phyloP scores from a whole-genome alignment of 2,797 vertebrate species.

The Sternarchorhynchus goeldii region DNA sequence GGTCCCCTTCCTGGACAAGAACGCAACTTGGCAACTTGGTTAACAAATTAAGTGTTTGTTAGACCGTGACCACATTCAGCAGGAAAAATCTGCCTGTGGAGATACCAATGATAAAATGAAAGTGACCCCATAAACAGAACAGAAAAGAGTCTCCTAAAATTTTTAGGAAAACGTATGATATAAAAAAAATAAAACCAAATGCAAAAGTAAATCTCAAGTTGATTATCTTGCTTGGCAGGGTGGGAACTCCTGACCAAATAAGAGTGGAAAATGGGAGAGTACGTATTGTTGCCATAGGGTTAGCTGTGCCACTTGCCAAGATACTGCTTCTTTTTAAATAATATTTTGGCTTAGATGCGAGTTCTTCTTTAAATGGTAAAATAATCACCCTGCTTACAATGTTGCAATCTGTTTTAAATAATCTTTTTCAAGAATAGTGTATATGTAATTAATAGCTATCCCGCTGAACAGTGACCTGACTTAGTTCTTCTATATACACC shows the following conservation, averaged over 20 bases:
- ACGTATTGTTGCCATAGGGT: neutral
- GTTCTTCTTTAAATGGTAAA: too few relatives aligned
- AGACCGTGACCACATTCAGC: neutral
- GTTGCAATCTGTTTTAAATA: too few relatives aligned
- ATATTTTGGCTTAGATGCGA: too few relatives aligned
- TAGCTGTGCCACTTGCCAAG: neutral
- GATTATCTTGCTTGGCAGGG: neutral
- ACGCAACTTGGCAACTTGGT: slow-evolving; percentile 5
- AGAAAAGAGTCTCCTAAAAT: neutral
- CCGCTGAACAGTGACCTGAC: too few relatives aligned
- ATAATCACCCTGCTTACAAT: too few relatives aligned
- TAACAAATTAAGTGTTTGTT: slow-evolving; percentile 1
- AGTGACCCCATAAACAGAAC: neutral
- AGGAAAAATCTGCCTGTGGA: neutral
- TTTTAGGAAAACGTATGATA: neutral
- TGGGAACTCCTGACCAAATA: neutral
- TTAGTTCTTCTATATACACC: too few relatives aligned
- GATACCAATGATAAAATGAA: neutral
- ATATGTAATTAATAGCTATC: too few relatives aligned
- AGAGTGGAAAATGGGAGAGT: neutral
- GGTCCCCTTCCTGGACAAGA: neutral
- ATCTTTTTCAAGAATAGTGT: too few relatives aligned
- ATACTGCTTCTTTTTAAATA: too few relatives aligned
- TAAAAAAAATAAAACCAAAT: neutral
- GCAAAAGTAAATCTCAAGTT: neutral